Evolutionary conservation across 2,113 vertebrate species (phyloP).

Genomic region (Nanorana parkeri): DNA sequence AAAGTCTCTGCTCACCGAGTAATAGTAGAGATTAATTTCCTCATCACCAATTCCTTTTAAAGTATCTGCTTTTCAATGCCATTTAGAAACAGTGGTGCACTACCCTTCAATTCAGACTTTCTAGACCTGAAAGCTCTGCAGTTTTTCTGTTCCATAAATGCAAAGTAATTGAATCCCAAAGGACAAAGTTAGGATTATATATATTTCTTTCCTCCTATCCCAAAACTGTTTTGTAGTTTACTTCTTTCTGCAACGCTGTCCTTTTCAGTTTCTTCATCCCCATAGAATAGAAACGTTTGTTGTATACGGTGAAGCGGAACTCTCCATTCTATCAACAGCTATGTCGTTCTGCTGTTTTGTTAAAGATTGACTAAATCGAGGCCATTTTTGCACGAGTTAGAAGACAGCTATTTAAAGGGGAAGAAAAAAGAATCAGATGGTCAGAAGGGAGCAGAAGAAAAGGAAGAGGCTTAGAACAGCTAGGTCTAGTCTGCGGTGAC

Average conservation of each 20-base stretch:
- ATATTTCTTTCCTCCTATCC: constrained; percentile 5
- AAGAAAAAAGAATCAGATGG: constrained; percentile 61
- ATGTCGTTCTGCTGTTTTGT: constrained; percentile 58
- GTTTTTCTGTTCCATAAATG: constrained; percentile 56
- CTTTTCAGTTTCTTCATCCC: constrained; percentile 7
- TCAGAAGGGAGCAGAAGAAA: too few relatives aligned
- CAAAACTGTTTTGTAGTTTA: constrained; percentile 23
- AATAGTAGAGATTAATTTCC: constrained; percentile 67
- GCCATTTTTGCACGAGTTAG: constrained; percentile 71
- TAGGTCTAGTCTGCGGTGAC: constrained; percentile 53
- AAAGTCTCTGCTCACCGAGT: constrained; percentile 62
- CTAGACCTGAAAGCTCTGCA: constrained; percentile 59
- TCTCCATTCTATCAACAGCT: constrained; percentile 24
- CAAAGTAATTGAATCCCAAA: constrained; percentile 57
- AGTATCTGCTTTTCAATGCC: constrained; percentile 69
- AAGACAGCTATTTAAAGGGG: constrained; percentile 71
- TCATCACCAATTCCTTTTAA: constrained; percentile 66
- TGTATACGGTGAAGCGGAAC: constrained; percentile 1
- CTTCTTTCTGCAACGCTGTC: constrained; percentile 7
- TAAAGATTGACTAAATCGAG: constrained; percentile 73
- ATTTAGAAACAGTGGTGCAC: constrained; percentile 66
- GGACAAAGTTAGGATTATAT: constrained; percentile 35
- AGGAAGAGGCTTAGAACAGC: constrained; percentile 61
- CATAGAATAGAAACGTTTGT: constrained; percentile 30
- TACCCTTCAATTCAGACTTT: constrained; percentile 61